Evolutionary conservation across 2,888 invertebrate species (phyloP).

Genomic region (Cremastinae sp.): DNA sequence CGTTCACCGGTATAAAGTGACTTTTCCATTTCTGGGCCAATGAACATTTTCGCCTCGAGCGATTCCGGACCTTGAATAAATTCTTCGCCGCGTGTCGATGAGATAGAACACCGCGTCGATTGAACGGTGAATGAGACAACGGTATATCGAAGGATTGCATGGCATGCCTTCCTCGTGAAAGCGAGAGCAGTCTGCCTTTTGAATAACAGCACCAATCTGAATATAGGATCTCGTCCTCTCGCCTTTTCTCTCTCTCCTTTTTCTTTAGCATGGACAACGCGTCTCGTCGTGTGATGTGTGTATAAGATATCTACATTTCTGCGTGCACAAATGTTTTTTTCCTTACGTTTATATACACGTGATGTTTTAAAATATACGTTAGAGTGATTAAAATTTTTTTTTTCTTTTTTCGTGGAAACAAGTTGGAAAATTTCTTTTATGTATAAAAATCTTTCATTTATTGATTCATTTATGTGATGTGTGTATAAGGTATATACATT

Average conservation of each 20-base stretch:
- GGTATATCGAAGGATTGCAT: constrained; percentile 21
- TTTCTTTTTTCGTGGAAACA: no score
- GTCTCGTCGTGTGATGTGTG: constrained; percentile 16
- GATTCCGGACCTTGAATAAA: constrained; percentile 25
- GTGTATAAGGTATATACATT: constrained; percentile 27
- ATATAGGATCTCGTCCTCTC: constrained; percentile 47
- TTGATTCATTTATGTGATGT: constrained; percentile 12
- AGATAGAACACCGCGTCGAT: constrained; percentile 18
- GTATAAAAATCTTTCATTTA: no score
- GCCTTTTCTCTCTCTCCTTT: constrained; percentile 18
- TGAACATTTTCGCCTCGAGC: no score
- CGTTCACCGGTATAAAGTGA: no score
- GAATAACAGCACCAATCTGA: constrained; percentile 37
- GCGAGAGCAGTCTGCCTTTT: constrained; percentile 47
- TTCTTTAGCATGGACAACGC: neutral
- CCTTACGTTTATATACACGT: constrained; percentile 9
- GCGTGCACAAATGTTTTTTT: neutral
- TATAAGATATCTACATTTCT: constrained; percentile 21
- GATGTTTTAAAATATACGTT: constrained; percentile 24
- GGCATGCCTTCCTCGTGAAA: constrained; percentile 40
- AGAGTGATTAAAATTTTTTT: no score
- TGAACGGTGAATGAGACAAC: constrained; percentile 9
- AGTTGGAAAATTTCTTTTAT: no score
- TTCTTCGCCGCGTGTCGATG: constrained; percentile 5
- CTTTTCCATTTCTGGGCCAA: no score